Percentiles rank a stretch among this genome's conserved stretches.
Conservation (phyloP, 2,797 vertebrate species). For the Spheniscus humboldti region DNA sequence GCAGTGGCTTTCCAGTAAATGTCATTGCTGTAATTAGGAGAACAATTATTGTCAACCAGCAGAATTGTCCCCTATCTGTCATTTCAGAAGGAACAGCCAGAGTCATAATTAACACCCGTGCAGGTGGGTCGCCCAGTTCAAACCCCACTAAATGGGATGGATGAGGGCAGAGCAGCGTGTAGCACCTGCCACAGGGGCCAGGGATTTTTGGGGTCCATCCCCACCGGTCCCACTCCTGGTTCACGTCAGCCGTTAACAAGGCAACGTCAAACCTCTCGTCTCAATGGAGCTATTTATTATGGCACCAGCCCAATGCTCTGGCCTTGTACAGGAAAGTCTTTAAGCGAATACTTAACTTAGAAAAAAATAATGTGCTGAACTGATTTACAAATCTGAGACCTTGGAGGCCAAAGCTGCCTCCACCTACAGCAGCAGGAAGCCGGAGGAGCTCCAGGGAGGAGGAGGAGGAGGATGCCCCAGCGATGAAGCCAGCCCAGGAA, state of each 20-base stretch:
- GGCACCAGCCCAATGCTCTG: not conserved
- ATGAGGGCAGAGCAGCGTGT: not conserved
- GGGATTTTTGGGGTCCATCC: not conserved
- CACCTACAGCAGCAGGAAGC: not conserved
- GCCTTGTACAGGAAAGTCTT: not conserved
- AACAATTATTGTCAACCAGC: constrained; percentile 61
- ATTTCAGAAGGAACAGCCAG: constrained; percentile 32
- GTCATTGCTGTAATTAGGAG: constrained; percentile 65
- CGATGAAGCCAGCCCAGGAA: not conserved
- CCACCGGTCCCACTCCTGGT: fast-evolving
- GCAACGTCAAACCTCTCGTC: fast-evolving
- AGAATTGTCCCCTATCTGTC: constrained; percentile 47
- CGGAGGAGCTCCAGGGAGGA: not conserved
- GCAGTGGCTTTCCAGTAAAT: constrained; percentile 60
- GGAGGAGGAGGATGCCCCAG: not conserved
- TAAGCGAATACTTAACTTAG: not conserved
- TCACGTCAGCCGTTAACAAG: not conserved
- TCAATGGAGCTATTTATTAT: fast-evolving
- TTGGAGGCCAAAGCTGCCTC: not conserved
- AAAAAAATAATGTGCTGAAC: not conserved
- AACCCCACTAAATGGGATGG: not conserved
- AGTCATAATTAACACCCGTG: not conserved
- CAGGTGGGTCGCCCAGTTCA: not conserved
- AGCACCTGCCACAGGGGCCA: no score
- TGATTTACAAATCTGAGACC: not conserved